Percentiles rank a stretch among this genome's conserved stretches.
phyloP scores from a whole-genome alignment of 2,888 invertebrate genomes.

The Drymonia ruficornis region DNA sequence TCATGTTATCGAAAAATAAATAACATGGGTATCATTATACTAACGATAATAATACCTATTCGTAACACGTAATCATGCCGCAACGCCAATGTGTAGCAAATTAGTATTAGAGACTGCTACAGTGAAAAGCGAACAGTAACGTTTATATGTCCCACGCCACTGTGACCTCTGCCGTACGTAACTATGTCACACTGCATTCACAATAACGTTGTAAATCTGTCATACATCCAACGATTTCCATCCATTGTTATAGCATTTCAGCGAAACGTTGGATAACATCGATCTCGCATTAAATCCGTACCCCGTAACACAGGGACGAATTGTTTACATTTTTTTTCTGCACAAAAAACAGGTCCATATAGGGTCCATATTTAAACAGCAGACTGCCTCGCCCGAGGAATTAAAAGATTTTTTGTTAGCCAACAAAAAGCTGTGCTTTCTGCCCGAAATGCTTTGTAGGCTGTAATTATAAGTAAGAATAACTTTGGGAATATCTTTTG shows the following conservation, averaged over 20 bases:
- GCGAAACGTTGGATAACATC: slow-evolving; percentile 40
- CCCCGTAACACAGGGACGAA: slow-evolving; percentile 44
- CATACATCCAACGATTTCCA: slow-evolving; percentile 25
- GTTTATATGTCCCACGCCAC: slow-evolving; percentile 37
- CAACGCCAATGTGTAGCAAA: slow-evolving; percentile 23
- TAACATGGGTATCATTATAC: slow-evolving; percentile 17
- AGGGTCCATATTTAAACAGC: slow-evolving; percentile 52
- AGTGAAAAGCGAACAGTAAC: slow-evolving; percentile 21
- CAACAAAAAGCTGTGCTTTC: slow-evolving; percentile 66
- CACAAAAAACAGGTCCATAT: slow-evolving; percentile 56
- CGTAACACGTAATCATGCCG: slow-evolving; percentile 18
- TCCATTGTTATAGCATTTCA: slow-evolving; percentile 43
- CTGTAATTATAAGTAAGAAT: slow-evolving; percentile 81
- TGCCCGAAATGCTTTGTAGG: slow-evolving; percentile 73
- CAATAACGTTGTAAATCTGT: slow-evolving; percentile 36
- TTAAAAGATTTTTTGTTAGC: slow-evolving; percentile 65
- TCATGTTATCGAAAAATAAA: slow-evolving; percentile 14
- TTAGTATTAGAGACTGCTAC: slow-evolving; percentile 21
- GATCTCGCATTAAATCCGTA: slow-evolving; percentile 39
- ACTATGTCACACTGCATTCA: slow-evolving; percentile 33
- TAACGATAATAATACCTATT: no score
- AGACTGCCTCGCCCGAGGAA: slow-evolving; percentile 66
- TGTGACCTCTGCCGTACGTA: slow-evolving; percentile 37
- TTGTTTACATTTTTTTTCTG: slow-evolving; percentile 79
- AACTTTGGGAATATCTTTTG: slow-evolving; percentile 80